Base-by-base conservation (phyloP, 2,113 vertebrate genomes). In the Cisticola juncidis region DNA sequence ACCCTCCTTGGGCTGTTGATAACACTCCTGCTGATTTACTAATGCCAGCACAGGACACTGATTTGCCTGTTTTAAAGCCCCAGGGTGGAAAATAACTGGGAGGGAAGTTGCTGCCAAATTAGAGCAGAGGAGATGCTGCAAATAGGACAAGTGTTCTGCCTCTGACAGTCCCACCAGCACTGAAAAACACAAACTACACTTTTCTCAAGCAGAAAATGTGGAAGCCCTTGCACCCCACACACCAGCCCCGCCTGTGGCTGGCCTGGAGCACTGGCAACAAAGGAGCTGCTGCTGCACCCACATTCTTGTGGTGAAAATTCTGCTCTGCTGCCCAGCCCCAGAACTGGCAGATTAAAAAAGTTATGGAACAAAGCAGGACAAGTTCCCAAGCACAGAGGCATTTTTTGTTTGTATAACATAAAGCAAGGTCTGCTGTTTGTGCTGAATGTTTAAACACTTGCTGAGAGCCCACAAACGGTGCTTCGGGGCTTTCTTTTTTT, bases 41-140 rank as follows among this genome's bases (percentile, higher is more conserved):
- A 11, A 68, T 23, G 31, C 62, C 40, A 64, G 57, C 92, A 56
- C 66, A 82, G 83, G 68, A 85, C 79, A 85, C 79, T 40, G 74
- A 73, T 78, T 33, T 66, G 16, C 26, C 86, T 77, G 76, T 51
- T 86, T 60, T 51, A 56, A 91, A 92, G 73, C 25, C 62, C 38
- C n/a, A 3, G 83, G 40, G 54, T 91, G 90, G 81, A 96, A 96
- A 96, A 96, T 86, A 94, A 80, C 92, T 22, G 8, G 80, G 58
- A 76, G 48, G 51, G 68, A 51, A 76, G 62, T 17, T 33, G 28
- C 62, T 77, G 94, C 87, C 94, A 91, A 86, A 56, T 69, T 45
- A 13, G 90, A 94, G 80, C 74, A 29, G 86, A 58, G 22, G 53
- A 71, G 76, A 50, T 64, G 76, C 81, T 91, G 84, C 90, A 80